These are phyloP conservation scores for Petroica traversi DNA, from an alignment of 2,113 vertebrate species.

Conservation along the genomic window DNA sequence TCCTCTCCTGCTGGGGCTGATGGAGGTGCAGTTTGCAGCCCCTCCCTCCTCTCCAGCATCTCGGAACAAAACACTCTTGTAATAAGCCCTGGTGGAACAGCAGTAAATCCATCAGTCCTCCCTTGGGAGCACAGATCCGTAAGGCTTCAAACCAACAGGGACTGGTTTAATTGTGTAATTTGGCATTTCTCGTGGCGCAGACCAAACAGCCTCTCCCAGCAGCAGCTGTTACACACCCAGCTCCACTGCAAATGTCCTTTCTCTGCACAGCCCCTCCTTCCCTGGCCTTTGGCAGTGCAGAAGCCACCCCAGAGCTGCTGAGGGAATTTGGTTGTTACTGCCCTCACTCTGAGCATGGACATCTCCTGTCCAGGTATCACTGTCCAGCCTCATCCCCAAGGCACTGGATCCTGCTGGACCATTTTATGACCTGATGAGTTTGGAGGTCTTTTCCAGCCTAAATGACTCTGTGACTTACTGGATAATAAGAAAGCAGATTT, in stretches of 20 bases:
- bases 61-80: neutral
- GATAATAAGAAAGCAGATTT: neutral
- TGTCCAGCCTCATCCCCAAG: neutral
- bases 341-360: neutral
- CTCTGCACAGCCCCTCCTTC: rapidly evolving
- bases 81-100: neutral
- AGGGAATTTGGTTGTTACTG: neutral
- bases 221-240: neutral
- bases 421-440: neutral
- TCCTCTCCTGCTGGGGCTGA: neutral
- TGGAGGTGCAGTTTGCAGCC: neutral
- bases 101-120: neutral
- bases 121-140: neutral
- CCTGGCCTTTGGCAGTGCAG: neutral
- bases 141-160: constrained; percentile 4
- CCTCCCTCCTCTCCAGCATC: neutral
- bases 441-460: neutral
- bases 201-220: neutral
- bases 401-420: neutral
- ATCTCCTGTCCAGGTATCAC: neutral
- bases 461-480: neutral
- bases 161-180: constrained; percentile 6
- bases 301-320: neutral
- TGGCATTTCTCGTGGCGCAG: neutral
- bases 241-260: neutral